Evolutionary conservation across 2,888 invertebrate species (phyloP).

Genomic region (Agrilus biguttatus): DNA sequence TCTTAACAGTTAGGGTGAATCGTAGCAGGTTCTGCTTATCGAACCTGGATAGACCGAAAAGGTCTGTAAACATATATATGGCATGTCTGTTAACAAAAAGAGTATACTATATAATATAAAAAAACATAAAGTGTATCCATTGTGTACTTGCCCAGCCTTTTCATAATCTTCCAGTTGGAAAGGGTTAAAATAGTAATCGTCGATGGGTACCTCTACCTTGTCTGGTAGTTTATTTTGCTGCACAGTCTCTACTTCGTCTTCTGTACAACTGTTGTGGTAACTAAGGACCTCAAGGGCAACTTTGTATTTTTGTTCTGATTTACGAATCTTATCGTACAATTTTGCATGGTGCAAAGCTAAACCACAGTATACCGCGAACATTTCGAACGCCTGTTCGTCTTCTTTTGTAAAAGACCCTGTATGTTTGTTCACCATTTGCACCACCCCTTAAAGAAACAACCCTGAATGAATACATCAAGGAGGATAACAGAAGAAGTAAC

Average conservation of each 20-base stretch:
- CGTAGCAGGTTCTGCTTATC: conserved; percentile 51
- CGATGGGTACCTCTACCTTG: conserved; percentile 25
- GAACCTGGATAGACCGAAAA: conserved; percentile 52
- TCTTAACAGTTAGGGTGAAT: conserved; percentile 68
- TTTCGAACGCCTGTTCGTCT: conserved; percentile 71
- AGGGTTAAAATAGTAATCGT: conserved; percentile 57
- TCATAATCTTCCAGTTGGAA: conserved; percentile 52
- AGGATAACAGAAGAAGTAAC: no score
- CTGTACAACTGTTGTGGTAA: conserved; percentile 67
- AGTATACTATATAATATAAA: not conserved
- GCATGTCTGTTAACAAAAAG: conserved; percentile 1
- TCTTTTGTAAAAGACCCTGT: conserved; percentile 42
- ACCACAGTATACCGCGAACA: conserved; percentile 75
- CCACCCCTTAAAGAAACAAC: conserved; percentile 35
- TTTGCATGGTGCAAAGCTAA: conserved; percentile 75
- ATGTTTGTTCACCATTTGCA: conserved; percentile 71
- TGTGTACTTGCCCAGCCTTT: conserved; percentile 49
- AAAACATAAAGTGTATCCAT: conserved; percentile 60
- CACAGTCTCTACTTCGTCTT: conserved; percentile 42
- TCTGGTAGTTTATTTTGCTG: conserved; percentile 13
- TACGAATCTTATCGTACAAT: conserved; percentile 66
- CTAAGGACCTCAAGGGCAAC: conserved; percentile 72
- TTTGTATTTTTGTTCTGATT: conserved; percentile 70
- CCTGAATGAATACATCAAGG: not conserved
- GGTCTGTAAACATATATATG: conserved; percentile 20